These are phyloP conservation scores for Grantiella picta DNA, from an alignment of 2,113 vertebrate species.

Conservation along the genomic window DNA sequence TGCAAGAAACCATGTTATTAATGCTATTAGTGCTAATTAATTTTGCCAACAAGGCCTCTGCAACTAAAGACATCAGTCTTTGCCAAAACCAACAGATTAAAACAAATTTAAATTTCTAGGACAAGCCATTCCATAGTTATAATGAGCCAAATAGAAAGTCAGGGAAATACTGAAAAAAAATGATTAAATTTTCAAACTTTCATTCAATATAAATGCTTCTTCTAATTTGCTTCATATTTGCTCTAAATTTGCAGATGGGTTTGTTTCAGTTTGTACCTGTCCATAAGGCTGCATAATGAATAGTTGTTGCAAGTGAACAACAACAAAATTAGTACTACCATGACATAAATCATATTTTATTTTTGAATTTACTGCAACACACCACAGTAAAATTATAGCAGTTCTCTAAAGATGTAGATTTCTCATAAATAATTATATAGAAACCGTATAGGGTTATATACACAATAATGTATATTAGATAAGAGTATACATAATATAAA, in stretches of 20 bases:
- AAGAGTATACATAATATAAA: not conserved
- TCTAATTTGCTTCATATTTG: not conserved
- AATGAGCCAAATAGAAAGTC: not conserved
- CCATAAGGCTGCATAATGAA: not conserved
- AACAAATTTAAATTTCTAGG: not conserved
- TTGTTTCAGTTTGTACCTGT: not conserved
- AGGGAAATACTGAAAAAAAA: not conserved
- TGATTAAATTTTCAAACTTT: not conserved
- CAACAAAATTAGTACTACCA: not conserved
- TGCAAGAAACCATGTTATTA: constrained; percentile 28
- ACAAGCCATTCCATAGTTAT: not conserved
- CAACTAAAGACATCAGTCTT: not conserved
- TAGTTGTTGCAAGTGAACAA: not conserved
- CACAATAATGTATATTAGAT: not conserved
- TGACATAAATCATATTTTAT: not conserved
- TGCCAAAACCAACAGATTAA: constrained; percentile 45
- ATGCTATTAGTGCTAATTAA: constrained; percentile 54
- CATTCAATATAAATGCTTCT: not conserved
- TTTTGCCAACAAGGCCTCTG: constrained; percentile 15
- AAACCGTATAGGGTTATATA: not conserved
- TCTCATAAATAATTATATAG: not conserved
- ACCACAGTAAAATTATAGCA: not conserved
- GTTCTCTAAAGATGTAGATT: not conserved
- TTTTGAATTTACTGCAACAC: not conserved
- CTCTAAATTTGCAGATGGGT: not conserved